Percentiles rank a stretch among this genome's conserved stretches.
These are phyloP conservation scores for Gallirallus australis DNA, from an alignment of 2,797 vertebrate genomes.

Conservation along the genomic window DNA sequence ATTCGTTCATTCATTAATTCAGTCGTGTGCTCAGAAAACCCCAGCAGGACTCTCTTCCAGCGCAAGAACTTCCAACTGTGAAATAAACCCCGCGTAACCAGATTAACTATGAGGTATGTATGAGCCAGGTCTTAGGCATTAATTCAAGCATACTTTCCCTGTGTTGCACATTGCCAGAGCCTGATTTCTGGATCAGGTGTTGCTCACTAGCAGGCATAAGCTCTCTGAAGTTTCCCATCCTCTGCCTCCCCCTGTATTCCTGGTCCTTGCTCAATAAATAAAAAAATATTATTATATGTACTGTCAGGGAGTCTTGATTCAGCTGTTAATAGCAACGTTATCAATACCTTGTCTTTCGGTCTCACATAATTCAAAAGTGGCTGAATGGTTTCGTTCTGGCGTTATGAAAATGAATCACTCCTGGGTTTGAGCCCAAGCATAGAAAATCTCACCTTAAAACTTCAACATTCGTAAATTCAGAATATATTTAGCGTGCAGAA, in stretches of 20 bases:
- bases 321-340: constrained; percentile 53
- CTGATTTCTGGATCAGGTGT: constrained; percentile 39
- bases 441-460: constrained; percentile 60
- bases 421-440: constrained; percentile 19
- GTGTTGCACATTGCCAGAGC: not conserved
- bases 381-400: constrained; percentile 30
- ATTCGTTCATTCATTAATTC: constrained; percentile 80
- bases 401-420: constrained; percentile 27
- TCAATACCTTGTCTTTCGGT: constrained; percentile 54
- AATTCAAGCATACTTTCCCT: constrained; percentile 66
- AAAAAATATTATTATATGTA: constrained; percentile 10
- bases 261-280: constrained; percentile 29
- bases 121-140: constrained; percentile 70
- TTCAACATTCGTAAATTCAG: constrained; percentile 3
- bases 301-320: constrained; percentile 43
- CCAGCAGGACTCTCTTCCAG: constrained; percentile 77
- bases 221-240: constrained; percentile 9
- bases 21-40: constrained; percentile 72
- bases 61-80: constrained; percentile 78
- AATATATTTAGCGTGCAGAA: constrained; percentile 22
- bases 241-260: not conserved
- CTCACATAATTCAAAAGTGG: constrained; percentile 30
- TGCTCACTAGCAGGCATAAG: constrained; percentile 1
- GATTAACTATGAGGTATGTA: constrained; percentile 79
- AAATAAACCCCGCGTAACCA: constrained; percentile 80